phyloP scores from a whole-genome alignment of 2,888 invertebrate genomes.

The Ypsolopha scabrella region DNA sequence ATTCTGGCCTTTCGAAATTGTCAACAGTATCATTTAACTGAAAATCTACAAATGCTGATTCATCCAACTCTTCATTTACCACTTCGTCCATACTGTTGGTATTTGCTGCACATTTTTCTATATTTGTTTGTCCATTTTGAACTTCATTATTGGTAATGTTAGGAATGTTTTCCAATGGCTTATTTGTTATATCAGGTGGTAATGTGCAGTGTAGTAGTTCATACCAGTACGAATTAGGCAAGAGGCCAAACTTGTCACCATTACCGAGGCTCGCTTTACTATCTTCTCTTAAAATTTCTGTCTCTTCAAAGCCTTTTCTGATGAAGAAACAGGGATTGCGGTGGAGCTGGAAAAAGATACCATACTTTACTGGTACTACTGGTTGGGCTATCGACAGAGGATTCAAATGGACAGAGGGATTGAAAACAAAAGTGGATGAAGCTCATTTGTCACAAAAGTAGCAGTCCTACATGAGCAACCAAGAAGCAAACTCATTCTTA shows the following conservation, averaged over 20 bases:
- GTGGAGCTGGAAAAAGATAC: conserved; percentile 49
- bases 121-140: conserved; percentile 1
- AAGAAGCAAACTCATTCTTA: no score
- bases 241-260: conserved; percentile 65
- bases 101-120: conserved; percentile 5
- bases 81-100: conserved; percentile 2
- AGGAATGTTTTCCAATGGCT: neutral
- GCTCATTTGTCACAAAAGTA: no score
- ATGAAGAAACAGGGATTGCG: conserved; percentile 66
- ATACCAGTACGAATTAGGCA: conserved; percentile 62
- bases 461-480: no score
- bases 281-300: conserved; percentile 39
- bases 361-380: neutral
- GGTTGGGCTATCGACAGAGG: no score
- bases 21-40: conserved; percentile 13
- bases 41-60: conserved; percentile 9
- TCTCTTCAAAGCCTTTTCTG: conserved; percentile 24
- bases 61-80: neutral
- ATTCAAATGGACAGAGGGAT: no score
- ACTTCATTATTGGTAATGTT: neutral
- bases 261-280: conserved; percentile 30
- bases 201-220: conserved; percentile 32
- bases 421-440: no score
- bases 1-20: conserved; percentile 13
- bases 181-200: neutral